Base-by-base conservation (phyloP, 2,797 vertebrate species). In the Nannoperca obscura region DNA sequence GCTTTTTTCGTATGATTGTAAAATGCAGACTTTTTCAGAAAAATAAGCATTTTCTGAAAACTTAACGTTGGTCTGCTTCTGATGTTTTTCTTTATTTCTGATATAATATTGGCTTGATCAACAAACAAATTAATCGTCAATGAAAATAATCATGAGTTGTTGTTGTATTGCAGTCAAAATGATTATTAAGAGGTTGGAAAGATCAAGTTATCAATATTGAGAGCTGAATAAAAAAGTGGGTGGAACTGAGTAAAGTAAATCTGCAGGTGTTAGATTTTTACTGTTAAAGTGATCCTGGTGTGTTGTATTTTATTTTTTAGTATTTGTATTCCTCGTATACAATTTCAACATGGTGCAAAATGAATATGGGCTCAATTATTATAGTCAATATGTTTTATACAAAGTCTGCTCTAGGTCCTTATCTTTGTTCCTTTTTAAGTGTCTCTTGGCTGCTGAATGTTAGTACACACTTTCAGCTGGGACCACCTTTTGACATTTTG, bases 181-280 rank as follows among this genome's bases (percentile, higher is more conserved):
- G 24, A 72, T 46, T 63, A 58, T 73, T 3, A 46, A 67, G 5
- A 49, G 13, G 13, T 38, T 54, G 42, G 38, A 38, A 42, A 74
- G 65, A 71, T 68, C 19, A 58, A 50, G 36, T 47, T 17, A 24
- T 59, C 57, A 70, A 62, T 69, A 62, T 6, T 12, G 14, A 72
- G 55, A 63, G 71, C 50, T 52, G 30, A 63, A n/a, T n/a, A n/a
- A n/a, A n/a, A n/a, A n/a, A n/a, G 32, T 49, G 52, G 68, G 14
- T 55, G 40, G 19, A 62, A 38, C 19, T n/a, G 3, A 61, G 61
- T 60, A 11, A 40, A 50, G 20, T 59, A 46, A 44, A 44, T 44
- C 19, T 47, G 46, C 46, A 20, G 7, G 12, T 61, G n/a, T 24
- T 24, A 22, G 52, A n/a, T 44, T 61, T 75, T 54, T 20, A 49